Base-by-base conservation (phyloP, 2,113 vertebrate genomes). In the Monopterus albus region DNA sequence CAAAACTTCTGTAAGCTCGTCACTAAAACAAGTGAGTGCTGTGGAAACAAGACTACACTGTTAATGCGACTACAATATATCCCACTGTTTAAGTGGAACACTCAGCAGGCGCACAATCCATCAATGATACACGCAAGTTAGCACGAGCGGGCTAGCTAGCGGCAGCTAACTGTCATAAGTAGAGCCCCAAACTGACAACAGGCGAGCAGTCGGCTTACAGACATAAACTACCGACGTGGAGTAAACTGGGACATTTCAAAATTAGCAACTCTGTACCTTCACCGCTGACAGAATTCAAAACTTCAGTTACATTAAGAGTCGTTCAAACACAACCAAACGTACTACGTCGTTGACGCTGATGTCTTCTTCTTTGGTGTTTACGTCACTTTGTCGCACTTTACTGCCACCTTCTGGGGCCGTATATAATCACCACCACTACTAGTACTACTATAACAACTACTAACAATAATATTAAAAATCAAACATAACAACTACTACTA, bases 361-460 rank as follows among this genome's bases (percentile, higher is more conserved):
- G 3, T 58, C 76, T 88, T 83, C 82, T 65, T 82, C 77, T 10
- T 1, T 45, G 73, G 61, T 77, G 40, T 26, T 31, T 20, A n/a
- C 0, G 3, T 50, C 9, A 14, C 1, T 0, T 13, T 1, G 5
- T 1, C 0, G 23, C 15, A 0, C 29, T 0, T 7, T 23, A 1
- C 61, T 3, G 69, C 52, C 76, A 7, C 72, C 79, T 38, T 0
- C 55, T 21, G 78, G 53, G 21, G 14, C 11, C 3, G 5, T 20
- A 5, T 23, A 20, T 20, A 21, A 21, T n/a, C n/a, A n/a, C n/a
- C n/a, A n/a, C n/a, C n/a, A n/a, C n/a, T n/a, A n/a, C n/a, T n/a
- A n/a, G n/a, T n/a, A n/a, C n/a, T n/a, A n/a, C n/a, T n/a, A n/a
- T n/a, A n/a, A n/a, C n/a, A n/a, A n/a, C n/a, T n/a, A n/a, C n/a